Percentiles rank a stretch among this genome's conserved stretches.
phyloP scores from a whole-genome alignment of 2,113 vertebrate genomes.

The Pitta sordida region DNA sequence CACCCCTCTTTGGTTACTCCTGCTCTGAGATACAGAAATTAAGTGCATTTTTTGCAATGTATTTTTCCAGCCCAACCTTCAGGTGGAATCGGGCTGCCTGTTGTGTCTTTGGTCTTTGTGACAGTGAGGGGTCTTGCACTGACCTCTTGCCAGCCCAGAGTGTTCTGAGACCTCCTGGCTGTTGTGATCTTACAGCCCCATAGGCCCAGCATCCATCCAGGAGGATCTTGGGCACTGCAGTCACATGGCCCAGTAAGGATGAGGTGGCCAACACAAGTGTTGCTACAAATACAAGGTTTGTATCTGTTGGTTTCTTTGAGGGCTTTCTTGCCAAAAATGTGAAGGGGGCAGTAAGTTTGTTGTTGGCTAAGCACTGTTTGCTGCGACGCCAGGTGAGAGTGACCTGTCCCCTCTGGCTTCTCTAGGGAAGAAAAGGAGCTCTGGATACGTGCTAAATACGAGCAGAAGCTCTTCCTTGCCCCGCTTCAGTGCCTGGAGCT shows the following conservation, averaged over 20 bases:
- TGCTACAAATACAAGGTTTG: background rate
- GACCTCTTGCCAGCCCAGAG: background rate
- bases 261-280: background rate
- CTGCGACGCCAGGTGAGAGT: background rate
- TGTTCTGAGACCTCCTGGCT: background rate
- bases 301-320: background rate
- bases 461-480: slow-evolving; percentile 93
- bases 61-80: background rate
- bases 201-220: background rate
- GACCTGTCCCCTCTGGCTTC: slow-evolving; percentile 8
- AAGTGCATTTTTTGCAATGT: fast-evolving
- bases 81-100: background rate
- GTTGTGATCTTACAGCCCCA: fast-evolving
- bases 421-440: slow-evolving; percentile 93
- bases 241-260: fast-evolving
- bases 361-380: background rate
- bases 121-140: background rate
- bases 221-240: fast-evolving
- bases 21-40: background rate
- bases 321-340: background rate
- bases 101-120: background rate
- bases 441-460: slow-evolving; percentile 96
- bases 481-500: slow-evolving; percentile 80
- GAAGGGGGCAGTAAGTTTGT: background rate
- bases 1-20: background rate